Evolutionary conservation across 2,113 vertebrate species (phyloP).

Genomic region (Lota lota): DNA sequence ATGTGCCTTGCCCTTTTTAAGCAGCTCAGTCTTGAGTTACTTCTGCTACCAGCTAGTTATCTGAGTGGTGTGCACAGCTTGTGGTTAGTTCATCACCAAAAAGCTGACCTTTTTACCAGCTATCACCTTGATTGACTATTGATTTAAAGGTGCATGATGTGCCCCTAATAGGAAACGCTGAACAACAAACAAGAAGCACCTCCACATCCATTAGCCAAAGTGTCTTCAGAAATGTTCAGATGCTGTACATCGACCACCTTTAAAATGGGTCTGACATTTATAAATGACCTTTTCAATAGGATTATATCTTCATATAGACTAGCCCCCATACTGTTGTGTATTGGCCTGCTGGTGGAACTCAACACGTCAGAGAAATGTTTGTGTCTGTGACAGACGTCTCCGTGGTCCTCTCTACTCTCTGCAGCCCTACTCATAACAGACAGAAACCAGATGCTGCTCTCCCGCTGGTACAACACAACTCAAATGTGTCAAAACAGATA

Average conservation of each 20-base stretch:
- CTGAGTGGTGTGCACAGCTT: not conserved
- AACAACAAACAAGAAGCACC: conserved; percentile 10
- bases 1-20: too few species aligned
- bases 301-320: not conserved
- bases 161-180: not conserved
- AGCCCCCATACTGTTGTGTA: too few species aligned
- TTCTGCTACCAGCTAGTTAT: too few species aligned
- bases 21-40: too few species aligned
- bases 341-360: too few species aligned
- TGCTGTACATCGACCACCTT: conserved; percentile 85
- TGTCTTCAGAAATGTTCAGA: conserved; percentile 87
- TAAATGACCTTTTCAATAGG: conserved; percentile 78
- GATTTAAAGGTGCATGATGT: not conserved
- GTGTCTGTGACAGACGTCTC: conserved; percentile 70
- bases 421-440: conserved; percentile 57
- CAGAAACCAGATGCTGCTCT: conserved; percentile 43
- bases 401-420: conserved; percentile 48
- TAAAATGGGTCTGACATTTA: conserved; percentile 89
- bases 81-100: too few species aligned
- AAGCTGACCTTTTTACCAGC: not conserved
- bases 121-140: not conserved
- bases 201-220: conserved; percentile 88
- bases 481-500: conserved; percentile 58
- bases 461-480: conserved; percentile 48
- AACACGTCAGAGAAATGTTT: too few species aligned